Conservation (phyloP, 2,113 vertebrate species). For the Myrmecobius fasciatus region DNA sequence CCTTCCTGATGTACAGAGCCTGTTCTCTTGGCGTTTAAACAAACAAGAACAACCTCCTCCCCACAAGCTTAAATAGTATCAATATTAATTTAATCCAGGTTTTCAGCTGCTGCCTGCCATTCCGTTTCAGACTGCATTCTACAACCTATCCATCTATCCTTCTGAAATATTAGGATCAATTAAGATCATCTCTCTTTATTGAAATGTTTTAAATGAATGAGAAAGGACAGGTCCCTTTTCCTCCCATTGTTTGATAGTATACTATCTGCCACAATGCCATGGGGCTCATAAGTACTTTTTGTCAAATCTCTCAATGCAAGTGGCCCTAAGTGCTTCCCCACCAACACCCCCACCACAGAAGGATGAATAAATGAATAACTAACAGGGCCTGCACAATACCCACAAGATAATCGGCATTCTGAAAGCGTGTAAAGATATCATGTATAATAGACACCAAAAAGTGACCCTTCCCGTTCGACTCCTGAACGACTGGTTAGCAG, state of each 20-base stretch:
- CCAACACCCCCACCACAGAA: conserved; percentile 60
- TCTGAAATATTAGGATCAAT: conserved; percentile 69
- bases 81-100: neutral
- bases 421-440: conserved; percentile 63
- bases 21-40: neutral
- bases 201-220: conserved; percentile 73
- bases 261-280: conserved; percentile 41
- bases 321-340: conserved; percentile 51
- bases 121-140: conserved; percentile 1
- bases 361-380: conserved; percentile 80
- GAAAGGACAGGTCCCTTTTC: conserved; percentile 64
- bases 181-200: conserved; percentile 65
- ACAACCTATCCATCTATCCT: neutral
- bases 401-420: conserved; percentile 77
- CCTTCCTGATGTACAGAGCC: neutral
- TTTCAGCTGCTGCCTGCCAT: conserved; percentile 37
- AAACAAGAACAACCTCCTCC: neutral
- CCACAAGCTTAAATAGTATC: conserved; percentile 9
- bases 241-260: conserved; percentile 52
- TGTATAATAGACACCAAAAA: conserved; percentile 72
- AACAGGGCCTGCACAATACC: conserved; percentile 73
- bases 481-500: conserved; percentile 76
- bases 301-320: conserved; percentile 70
- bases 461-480: conserved; percentile 67
- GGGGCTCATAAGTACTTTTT: conserved; percentile 71